Conservation (phyloP, 2,888 invertebrate species). For the Pterostichus madidus region DNA sequence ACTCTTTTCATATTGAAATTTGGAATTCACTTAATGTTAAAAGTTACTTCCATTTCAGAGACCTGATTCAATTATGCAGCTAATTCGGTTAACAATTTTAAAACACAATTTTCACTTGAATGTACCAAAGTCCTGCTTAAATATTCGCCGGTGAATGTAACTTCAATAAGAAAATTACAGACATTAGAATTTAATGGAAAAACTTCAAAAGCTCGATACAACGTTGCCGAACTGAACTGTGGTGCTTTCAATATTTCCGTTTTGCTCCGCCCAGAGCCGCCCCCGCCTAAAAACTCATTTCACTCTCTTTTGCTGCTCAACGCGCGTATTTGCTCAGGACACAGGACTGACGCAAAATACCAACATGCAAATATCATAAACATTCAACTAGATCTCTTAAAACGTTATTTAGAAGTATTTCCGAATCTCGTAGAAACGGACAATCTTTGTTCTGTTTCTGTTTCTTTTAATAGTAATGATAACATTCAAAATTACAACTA, state of each 20-base stretch:
- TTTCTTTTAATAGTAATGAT: too few relatives aligned
- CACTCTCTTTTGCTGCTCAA: background rate
- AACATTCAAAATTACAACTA: too few relatives aligned
- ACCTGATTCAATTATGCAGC: conserved; percentile 66
- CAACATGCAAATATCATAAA: conserved; percentile 36
- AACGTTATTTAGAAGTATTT: background rate
- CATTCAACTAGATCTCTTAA: background rate
- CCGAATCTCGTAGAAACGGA: too few relatives aligned
- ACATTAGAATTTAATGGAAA: conserved; percentile 67
- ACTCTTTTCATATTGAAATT: conserved; percentile 67
- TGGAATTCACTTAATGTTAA: conserved; percentile 67
- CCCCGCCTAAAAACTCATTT: background rate
- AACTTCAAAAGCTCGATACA: conserved; percentile 67
- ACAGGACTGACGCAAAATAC: background rate
- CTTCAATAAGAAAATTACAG: conserved; percentile 68
- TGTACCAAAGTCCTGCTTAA: conserved; percentile 66
- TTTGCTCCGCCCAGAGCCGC: conserved; percentile 4
- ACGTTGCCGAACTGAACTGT: background rate
- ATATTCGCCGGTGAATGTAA: conserved; percentile 66
- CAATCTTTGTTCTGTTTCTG: too few relatives aligned
- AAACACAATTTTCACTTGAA: conserved; percentile 66
- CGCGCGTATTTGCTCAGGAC: background rate
- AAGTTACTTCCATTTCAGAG: conserved; percentile 66
- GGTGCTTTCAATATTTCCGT: conserved; percentile 42
- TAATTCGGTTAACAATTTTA: conserved; percentile 67